Percentiles rank a stretch among this genome's conserved stretches.
phyloP scores from a whole-genome alignment of 2,888 invertebrate genomes.

The Metallyticus violacea region DNA sequence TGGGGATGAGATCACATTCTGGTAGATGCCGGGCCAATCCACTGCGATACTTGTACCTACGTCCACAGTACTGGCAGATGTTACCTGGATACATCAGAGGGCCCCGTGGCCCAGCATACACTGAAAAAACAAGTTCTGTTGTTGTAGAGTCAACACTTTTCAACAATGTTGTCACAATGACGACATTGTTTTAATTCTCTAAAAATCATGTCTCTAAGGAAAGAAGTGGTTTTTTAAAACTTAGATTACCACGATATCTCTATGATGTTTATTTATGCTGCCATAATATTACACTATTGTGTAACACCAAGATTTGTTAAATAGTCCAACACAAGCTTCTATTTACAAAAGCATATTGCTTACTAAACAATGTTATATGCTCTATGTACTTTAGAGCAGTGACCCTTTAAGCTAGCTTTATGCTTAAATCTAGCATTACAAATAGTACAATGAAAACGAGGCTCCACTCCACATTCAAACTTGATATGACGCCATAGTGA shows the following conservation, averaged over 20 bases:
- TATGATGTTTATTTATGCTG: background rate
- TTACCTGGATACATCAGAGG: conserved; percentile 20
- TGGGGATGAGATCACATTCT: conserved; percentile 35
- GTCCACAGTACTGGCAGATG: conserved; percentile 39
- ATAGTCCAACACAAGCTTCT: background rate
- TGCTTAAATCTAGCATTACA: background rate
- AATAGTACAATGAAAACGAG: background rate
- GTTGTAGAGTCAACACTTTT: background rate
- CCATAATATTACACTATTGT: background rate
- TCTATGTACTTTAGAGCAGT: background rate
- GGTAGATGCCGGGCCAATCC: conserved; percentile 44
- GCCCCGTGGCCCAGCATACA: background rate
- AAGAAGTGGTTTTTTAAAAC: background rate
- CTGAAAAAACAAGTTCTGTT: conserved; percentile 10
- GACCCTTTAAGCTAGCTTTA: background rate
- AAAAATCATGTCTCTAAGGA: background rate
- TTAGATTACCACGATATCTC: background rate
- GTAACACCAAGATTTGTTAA: background rate
- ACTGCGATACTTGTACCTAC: conserved; percentile 42
- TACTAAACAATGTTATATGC: background rate
- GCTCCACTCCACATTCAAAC: background rate
- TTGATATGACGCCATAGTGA: background rate
- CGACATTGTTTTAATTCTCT: background rate
- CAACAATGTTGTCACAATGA: background rate
- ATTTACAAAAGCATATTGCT: background rate